Evolutionary conservation across 1,140 invertebrate species (phyloP).

Genomic region (Semibalanus balanoides): DNA sequence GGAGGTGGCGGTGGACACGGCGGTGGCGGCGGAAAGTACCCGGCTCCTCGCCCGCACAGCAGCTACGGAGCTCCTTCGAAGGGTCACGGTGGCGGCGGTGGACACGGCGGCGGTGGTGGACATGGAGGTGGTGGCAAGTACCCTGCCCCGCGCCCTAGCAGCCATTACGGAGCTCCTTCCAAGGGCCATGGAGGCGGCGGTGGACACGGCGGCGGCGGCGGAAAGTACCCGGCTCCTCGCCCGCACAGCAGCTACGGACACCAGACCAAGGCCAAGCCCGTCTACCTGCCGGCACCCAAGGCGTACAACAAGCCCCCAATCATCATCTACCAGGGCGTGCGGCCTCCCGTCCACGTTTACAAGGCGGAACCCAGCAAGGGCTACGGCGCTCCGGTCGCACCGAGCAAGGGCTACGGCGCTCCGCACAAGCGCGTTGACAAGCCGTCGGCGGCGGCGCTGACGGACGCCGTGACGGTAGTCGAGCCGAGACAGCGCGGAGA

Average conservation of each 20-base stretch:
- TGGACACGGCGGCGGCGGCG: background rate
- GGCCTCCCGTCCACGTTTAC: slow-evolving; percentile 32
- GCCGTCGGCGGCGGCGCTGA: slow-evolving; percentile 9
- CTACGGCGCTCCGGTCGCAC: slow-evolving; percentile 6
- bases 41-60: slow-evolving; percentile 3
- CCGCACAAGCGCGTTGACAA: slow-evolving; percentile 7
- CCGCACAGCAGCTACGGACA: background rate
- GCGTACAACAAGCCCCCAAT: slow-evolving; percentile 31
- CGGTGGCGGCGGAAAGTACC: background rate
- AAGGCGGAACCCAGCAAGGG: slow-evolving; percentile 19
- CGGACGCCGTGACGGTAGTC: background rate
- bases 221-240: slow-evolving; percentile 6
- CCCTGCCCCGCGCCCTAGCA: background rate
- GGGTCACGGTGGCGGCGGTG: background rate
- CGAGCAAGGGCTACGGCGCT: background rate
- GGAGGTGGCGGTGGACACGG: slow-evolving; percentile 5
- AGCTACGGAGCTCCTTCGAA: slow-evolving; percentile 12
- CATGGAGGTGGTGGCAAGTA: background rate
- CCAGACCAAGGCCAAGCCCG: slow-evolving; percentile 17
- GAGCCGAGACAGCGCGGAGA: background rate
- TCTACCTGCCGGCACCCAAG: slow-evolving; percentile 27
- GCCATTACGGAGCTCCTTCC: background rate
- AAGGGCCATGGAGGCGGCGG: background rate
- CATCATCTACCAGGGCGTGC: slow-evolving; percentile 32
- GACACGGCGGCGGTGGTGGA: background rate